Percentiles rank a stretch among this genome's conserved stretches.
These are phyloP conservation scores for Acanthopleura granulata DNA, from an alignment of 2,888 invertebrate genomes.

Conservation along the genomic window DNA sequence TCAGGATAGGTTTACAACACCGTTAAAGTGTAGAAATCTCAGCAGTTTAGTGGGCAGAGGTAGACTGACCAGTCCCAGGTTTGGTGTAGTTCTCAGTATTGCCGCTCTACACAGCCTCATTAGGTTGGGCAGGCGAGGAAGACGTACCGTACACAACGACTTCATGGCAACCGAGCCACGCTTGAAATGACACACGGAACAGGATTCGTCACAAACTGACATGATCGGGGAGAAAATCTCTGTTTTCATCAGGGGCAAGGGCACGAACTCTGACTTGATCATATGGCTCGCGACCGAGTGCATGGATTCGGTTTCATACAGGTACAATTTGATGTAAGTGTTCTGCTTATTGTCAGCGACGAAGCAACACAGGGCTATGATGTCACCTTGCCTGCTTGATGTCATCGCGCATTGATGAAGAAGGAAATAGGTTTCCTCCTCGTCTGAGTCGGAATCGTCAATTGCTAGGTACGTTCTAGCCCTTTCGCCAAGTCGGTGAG, in stretches of 20 bases:
- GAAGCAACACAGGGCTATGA: conserved; percentile 6
- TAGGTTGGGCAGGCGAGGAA: background rate
- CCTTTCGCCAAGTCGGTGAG: background rate
- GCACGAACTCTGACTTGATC: background rate
- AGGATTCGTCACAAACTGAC: conserved; percentile 5
- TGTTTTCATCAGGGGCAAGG: background rate
- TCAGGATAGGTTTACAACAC: background rate
- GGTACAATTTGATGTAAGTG: background rate
- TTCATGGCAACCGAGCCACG: background rate
- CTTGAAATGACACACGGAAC: background rate
- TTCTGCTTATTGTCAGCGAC: background rate
- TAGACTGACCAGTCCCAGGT: background rate
- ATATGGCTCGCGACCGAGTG: background rate
- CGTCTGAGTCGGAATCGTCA: conserved; percentile 9
- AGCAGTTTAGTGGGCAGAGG: background rate
- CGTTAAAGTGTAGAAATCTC: background rate
- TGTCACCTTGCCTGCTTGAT: conserved; percentile 22
- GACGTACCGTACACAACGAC: background rate
- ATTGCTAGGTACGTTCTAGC: background rate
- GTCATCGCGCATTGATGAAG: conserved; percentile 20
- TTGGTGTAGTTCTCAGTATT: background rate
- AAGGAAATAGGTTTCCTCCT: conserved; percentile 12
- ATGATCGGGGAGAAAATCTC: background rate
- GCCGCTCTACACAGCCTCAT: conserved; percentile 1
- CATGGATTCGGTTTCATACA: background rate